These are phyloP conservation scores for Platyscapa corneri DNA, from an alignment of 1,140 invertebrate species.

Conservation along the genomic window DNA sequence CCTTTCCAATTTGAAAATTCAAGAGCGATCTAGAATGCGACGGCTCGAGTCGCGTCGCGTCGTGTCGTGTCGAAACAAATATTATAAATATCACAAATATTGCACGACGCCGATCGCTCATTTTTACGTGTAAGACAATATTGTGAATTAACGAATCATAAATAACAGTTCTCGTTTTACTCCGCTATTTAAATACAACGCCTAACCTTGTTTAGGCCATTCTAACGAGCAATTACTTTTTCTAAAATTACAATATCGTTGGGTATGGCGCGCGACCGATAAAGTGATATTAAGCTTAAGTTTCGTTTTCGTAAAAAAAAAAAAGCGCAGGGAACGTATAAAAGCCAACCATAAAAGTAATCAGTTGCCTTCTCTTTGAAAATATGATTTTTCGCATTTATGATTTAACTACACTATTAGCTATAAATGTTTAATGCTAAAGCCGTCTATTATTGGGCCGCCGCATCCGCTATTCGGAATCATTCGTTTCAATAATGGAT, in stretches of 20 bases:
- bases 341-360: not conserved
- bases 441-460: not conserved
- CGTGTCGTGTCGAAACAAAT: too few species aligned
- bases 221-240: not conserved
- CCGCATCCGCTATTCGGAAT: not conserved
- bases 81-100: not conserved
- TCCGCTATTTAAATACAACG: not conserved
- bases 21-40: not conserved
- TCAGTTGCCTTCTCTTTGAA: not conserved
- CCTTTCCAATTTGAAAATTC: not conserved
- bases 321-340: not conserved
- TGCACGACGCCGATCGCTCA: not conserved
- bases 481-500: conserved; percentile 23
- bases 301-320: not conserved
- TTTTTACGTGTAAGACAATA: not conserved
- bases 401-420: not conserved
- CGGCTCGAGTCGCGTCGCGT: too few species aligned
- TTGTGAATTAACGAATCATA: not conserved
- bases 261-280: not conserved
- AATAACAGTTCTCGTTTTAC: not conserved
- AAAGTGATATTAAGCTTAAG: not conserved
- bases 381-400: not conserved
- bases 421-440: not conserved
- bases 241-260: not conserved
- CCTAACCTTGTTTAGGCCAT: not conserved